Evolutionary conservation across 1,140 invertebrate genomes (phyloP), one percentile per base, ranked within the genome.

Genomic region (Leptoteleia sp.): DNA sequence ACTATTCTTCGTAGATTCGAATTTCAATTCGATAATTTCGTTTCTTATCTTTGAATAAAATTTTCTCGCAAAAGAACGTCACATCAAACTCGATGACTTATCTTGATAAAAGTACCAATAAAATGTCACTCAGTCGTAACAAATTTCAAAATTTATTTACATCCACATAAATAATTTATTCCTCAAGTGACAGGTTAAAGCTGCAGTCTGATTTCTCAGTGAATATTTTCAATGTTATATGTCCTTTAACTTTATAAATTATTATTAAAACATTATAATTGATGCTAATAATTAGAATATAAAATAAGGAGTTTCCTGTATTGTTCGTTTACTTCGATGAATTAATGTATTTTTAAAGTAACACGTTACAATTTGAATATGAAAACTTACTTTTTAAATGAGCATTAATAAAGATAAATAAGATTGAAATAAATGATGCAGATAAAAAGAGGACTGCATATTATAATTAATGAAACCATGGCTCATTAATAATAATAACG

Each of bases 61-160:
- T 59, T 59, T 59, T 29, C 38, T 27, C 52, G 8, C 9, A 16
- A 22, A 8, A 54, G n/a, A 48, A 25, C 17, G n/a, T 43, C 19
- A 5, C 40, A 43, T 35, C 31, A 9, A 35, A 33, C 47, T 16
- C 29, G 31, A 11, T 16, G 31, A 22, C 15, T 54, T 15, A 54
- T 7, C 38, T 57, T 29, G 25, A 57, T 9, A 57, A 45, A 59
- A 59, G 25, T 19, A 45, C 15, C 40, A 35, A 59, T 45, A 59
- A 59, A 59, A 45, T 33, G 15, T 9, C n/a, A 31, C 33, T 33
- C 9, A 17, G 13, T 29, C 27, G 54, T 16, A 59, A 59, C 37
- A 59, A 59, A 59, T 59, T 31, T 43, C 12, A 31, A 59, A 43
- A 43, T 59, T 59, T 59, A 59, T 59, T 29, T 43, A 43, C 25